Evolutionary conservation across 2,888 invertebrate genomes (phyloP).

Genomic region (Aleiodes alternator): DNA sequence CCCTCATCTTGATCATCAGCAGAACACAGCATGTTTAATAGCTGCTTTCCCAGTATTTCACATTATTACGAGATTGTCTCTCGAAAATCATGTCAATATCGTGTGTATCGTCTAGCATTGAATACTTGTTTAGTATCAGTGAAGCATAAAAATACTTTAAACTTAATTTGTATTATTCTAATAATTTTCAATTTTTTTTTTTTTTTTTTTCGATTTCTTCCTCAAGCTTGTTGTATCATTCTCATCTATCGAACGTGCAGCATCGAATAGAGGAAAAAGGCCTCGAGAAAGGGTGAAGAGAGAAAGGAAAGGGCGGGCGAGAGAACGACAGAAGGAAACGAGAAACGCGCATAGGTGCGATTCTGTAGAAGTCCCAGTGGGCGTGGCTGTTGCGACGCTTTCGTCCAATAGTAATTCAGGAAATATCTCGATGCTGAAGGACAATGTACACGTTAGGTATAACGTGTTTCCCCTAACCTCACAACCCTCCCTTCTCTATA

Average conservation of each 20-base stretch:
- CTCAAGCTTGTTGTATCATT: not conserved
- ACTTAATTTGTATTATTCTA: too few relatives aligned
- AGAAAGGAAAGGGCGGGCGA: slow-evolving; percentile 46
- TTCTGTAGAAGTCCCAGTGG: slow-evolving; percentile 59
- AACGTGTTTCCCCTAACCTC: slow-evolving; percentile 30
- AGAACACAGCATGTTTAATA: slow-evolving; percentile 6
- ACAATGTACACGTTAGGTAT: slow-evolving; percentile 67
- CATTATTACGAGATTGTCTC: too few relatives aligned
- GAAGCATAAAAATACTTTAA: too few relatives aligned
- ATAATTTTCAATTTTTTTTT: too few relatives aligned
- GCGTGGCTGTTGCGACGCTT: slow-evolving; percentile 71
- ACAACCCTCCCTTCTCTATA: slow-evolving; percentile 23
- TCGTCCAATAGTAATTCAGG: slow-evolving; percentile 72
- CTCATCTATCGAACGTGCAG: slow-evolving; percentile 6
- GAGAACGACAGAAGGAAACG: slow-evolving; percentile 52
- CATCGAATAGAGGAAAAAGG: slow-evolving; percentile 45
- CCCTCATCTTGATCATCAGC: slow-evolving; percentile 26
- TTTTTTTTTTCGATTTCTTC: too few relatives aligned
- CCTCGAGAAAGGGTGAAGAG: slow-evolving; percentile 51
- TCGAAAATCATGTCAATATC: too few relatives aligned
- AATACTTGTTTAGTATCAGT: too few relatives aligned
- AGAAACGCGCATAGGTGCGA: slow-evolving; percentile 55
- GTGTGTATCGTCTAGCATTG: too few relatives aligned
- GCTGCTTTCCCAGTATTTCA: not conserved
- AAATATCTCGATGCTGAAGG: slow-evolving; percentile 70